Base-by-base conservation (phyloP, 2,888 invertebrate species). In the Colletes collaris region DNA sequence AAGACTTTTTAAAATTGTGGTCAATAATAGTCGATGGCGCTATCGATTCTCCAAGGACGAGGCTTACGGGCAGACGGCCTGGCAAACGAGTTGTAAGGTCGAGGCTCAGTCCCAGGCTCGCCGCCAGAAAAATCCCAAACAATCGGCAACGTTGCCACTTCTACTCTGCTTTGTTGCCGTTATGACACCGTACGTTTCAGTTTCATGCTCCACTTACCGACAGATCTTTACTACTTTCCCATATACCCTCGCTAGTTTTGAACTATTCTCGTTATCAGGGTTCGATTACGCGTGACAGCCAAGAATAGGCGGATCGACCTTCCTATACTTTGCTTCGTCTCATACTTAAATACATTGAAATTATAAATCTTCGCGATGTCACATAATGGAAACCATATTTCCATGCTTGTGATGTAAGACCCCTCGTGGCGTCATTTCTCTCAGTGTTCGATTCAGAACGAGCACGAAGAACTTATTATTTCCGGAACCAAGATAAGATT, bases 201-300 rank as follows among this genome's bases (percentile, higher is more conserved):
- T 89, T 89, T 89, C 88, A 88, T 88, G 90, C 89, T 89, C 90
- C 88, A 90, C 91, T 91, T 91, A 89, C 87, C 84, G 79, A 67
- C 74, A 68, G 76, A 82, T 81, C 81, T 83, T 81, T 77, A 81
- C 81, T 76, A 76, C 88, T 86, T 84, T 86, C 86, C 69, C 78
- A 75, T 78, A 19, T 73, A 74, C 66, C 53, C 72, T 50, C 52
- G 37, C 11, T 53, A 59, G 65, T 60, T 74, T 75, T 63, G 37
- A 52, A 58, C 35, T 56, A 58, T 74, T 71, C 65, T 56, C 62
- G 44, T 69, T 63, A 66, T 58, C 60, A 19, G 6, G 11, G 6
- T 19, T 46, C 35, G 37, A 10, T 70, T 62, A 66, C 65, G n/a
- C 62, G 55, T 68, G 50, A 53, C 13, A 7, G 56, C 49, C 55